Percentiles rank a stretch among this genome's conserved stretches.
These are phyloP conservation scores for Antheraea mylitta DNA, from an alignment of 1,140 invertebrate species.

Conservation along the genomic window DNA sequence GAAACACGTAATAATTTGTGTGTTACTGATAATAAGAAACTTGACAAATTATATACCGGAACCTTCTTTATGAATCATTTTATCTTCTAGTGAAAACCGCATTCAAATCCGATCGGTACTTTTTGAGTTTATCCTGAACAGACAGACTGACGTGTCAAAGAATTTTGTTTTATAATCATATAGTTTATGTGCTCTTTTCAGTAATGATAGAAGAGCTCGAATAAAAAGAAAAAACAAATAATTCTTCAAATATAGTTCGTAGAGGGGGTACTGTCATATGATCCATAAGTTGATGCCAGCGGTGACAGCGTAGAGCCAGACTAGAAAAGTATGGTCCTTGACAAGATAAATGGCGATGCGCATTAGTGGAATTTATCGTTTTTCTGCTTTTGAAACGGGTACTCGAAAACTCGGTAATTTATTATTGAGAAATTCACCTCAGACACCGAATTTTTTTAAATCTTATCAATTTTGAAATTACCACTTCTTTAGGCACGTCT, in stretches of 20 bases:
- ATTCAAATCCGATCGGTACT: too few relatives aligned
- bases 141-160: too few relatives aligned
- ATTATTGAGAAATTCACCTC: neutral
- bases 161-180: too few relatives aligned
- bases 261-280: neutral
- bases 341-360: slow-evolving; percentile 15
- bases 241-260: neutral
- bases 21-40: too few relatives aligned
- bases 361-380: slow-evolving; percentile 18
- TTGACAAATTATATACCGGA: too few relatives aligned
- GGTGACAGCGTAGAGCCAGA: neutral
- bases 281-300: neutral
- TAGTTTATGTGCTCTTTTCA: neutral
- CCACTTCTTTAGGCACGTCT: too few relatives aligned
- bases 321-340: slow-evolving; percentile 9
- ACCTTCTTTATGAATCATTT: too few relatives aligned
- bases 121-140: too few relatives aligned
- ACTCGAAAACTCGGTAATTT: slow-evolving; percentile 1
- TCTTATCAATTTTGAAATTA: neutral
- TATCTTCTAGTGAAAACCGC: too few relatives aligned
- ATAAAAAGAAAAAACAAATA: neutral
- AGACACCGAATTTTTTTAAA: neutral
- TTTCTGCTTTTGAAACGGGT: slow-evolving; percentile 12
- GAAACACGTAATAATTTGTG: too few relatives aligned
- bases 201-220: neutral